Evolutionary conservation across 2,113 vertebrate species (phyloP).

Genomic region (Oplegnathus fasciatus): DNA sequence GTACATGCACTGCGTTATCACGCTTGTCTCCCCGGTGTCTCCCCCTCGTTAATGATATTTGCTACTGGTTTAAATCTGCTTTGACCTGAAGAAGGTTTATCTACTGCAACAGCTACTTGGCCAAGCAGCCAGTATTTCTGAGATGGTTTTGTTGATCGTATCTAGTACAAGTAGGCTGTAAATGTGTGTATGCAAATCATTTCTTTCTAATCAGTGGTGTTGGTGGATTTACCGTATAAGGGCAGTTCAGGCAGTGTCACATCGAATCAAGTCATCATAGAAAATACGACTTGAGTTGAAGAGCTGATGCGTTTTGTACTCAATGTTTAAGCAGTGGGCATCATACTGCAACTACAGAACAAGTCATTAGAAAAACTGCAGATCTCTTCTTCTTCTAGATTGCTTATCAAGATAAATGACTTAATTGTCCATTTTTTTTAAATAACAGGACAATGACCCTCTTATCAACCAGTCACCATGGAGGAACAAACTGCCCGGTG

Average conservation of each 20-base stretch:
- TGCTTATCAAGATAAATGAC: not conserved
- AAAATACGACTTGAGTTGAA: not conserved
- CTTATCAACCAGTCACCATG: constrained; percentile 94
- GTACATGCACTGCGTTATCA: not conserved
- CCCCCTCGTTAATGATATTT: not conserved
- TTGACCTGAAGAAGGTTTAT: not conserved
- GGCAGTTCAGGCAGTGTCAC: not conserved
- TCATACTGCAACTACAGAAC: not conserved
- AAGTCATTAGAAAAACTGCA: not conserved
- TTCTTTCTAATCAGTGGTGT: not conserved
- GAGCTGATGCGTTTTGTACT: too few relatives aligned
- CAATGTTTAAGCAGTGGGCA: not conserved
- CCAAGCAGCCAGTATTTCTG: not conserved
- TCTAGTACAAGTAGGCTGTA: not conserved
- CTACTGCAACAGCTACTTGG: not conserved
- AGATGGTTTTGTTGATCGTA: not conserved
- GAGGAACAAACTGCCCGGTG: constrained; percentile 92
- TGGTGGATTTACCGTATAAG: not conserved
- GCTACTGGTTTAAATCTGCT: not conserved
- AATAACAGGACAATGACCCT: constrained; percentile 91
- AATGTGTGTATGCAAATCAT: not conserved
- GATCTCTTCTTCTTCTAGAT: not conserved
- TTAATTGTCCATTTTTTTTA: not conserved
- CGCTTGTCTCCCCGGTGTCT: not conserved
- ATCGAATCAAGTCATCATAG: not conserved